Evolutionary conservation across 2,113 vertebrate genomes (phyloP).

Genomic region (Vulpes lagopus): DNA sequence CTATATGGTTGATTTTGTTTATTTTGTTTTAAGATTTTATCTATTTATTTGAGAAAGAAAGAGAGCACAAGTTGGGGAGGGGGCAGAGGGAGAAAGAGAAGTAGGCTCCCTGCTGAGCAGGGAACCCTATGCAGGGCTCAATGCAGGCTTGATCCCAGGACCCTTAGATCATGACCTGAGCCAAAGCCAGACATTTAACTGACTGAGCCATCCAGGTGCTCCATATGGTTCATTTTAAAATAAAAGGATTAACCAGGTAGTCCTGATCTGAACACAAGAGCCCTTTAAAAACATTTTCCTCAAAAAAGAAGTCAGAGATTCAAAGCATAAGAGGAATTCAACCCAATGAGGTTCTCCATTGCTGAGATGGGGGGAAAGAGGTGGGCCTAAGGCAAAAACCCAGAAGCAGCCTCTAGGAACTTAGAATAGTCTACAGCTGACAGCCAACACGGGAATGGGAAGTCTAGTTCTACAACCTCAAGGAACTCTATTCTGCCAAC

Average conservation of each 20-base stretch:
- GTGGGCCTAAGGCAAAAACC: neutral
- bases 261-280: constrained; percentile 15
- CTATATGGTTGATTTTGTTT: neutral
- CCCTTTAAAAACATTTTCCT: neutral
- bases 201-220: too few species aligned
- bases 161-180: too few species aligned
- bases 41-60: too few species aligned
- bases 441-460: neutral
- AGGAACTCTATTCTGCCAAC: constrained; percentile 2
- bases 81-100: too few species aligned
- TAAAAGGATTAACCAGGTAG: neutral
- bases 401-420: neutral
- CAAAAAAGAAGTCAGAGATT: neutral
- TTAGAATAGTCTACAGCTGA: neutral
- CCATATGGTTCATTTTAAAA: neutral
- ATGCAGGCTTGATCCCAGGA: too few species aligned
- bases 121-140: too few species aligned
- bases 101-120: too few species aligned
- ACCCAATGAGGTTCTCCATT: neutral
- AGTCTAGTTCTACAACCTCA: neutral
- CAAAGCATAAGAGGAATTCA: neutral
- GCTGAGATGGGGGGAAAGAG: neutral
- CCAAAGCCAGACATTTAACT: too few species aligned
- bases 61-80: too few species aligned
- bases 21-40: too few species aligned